phyloP scores from a whole-genome alignment of 2,888 invertebrate species.

The Stenichneumon culpator region DNA sequence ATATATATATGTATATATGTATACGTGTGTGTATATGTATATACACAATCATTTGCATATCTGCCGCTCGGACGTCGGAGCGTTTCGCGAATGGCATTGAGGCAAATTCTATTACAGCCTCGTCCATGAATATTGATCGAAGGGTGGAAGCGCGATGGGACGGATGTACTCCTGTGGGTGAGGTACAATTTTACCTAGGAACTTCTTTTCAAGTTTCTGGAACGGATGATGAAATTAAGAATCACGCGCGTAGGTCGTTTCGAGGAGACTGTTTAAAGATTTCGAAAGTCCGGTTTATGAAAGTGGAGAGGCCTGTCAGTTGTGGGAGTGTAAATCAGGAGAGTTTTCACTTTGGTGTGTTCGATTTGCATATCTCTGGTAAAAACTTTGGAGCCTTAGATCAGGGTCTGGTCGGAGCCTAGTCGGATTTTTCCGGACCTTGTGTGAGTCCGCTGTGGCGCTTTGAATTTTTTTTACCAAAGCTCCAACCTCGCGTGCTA shows the following conservation, averaged over 20 bases:
- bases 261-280: too few relatives aligned
- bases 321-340: too few relatives aligned
- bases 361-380: too few relatives aligned
- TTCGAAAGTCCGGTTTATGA: too few relatives aligned
- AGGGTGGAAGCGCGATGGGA: conserved; percentile 27
- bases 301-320: too few relatives aligned
- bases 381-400: too few relatives aligned
- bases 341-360: too few relatives aligned
- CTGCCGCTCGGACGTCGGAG: conserved; percentile 75
- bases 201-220: background rate
- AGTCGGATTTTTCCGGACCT: too few relatives aligned
- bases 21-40: conserved; percentile 11
- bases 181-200: background rate
- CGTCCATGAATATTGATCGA: conserved; percentile 76
- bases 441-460: too few relatives aligned
- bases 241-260: too few relatives aligned
- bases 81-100: conserved; percentile 77
- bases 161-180: background rate
- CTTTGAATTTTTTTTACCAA: too few relatives aligned
- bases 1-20: background rate
- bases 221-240: background rate
- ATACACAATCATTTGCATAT: conserved; percentile 79
- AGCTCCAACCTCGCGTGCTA: background rate
- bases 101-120: conserved; percentile 80
- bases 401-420: too few relatives aligned